Evolutionary conservation across 2,113 vertebrate genomes (phyloP).

Genomic region (Alexandromys fortis): DNA sequence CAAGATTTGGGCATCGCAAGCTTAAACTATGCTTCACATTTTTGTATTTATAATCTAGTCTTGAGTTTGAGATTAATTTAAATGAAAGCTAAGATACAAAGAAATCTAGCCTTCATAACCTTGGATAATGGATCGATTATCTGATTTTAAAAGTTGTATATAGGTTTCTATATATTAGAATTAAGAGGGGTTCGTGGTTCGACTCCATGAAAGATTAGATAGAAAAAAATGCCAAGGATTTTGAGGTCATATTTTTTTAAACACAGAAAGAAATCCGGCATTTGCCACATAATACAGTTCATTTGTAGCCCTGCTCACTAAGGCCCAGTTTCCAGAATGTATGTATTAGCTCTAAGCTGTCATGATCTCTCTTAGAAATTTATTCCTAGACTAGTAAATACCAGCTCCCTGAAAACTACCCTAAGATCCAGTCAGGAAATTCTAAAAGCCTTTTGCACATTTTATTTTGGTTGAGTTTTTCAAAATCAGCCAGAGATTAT

Average conservation of each 20-base stretch:
- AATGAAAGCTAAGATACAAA: conserved; percentile 64
- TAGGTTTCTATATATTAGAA: conserved; percentile 56
- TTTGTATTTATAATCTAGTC: conserved; percentile 54
- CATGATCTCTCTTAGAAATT: conserved; percentile 47
- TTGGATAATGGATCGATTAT: not conserved
- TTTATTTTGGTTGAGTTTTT: conserved; percentile 47
- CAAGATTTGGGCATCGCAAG: not conserved
- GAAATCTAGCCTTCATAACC: conserved; percentile 62
- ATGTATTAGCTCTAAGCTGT: conserved; percentile 47
- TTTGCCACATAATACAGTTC: conserved; percentile 54
- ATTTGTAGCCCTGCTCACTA: conserved; percentile 37
- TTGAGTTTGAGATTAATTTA: conserved; percentile 63
- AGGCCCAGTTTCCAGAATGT: conserved; percentile 40
- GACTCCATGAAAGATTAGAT: conserved; percentile 56
- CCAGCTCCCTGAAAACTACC: conserved; percentile 39
- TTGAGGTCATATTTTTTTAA: conserved; percentile 21
- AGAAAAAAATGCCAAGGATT: conserved; percentile 48
- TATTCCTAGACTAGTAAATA: conserved; percentile 41
- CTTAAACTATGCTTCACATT: not conserved
- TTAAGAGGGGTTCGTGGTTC: conserved; percentile 61
- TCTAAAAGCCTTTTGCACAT: conserved; percentile 40
- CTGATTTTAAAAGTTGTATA: conserved; percentile 25
- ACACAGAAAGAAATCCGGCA: conserved; percentile 62
- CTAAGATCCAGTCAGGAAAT: not conserved
- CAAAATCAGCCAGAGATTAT: conserved; percentile 17